phyloP scores from a whole-genome alignment of 2,113 vertebrate genomes.

The Petrocephalus microphthalmus region DNA sequence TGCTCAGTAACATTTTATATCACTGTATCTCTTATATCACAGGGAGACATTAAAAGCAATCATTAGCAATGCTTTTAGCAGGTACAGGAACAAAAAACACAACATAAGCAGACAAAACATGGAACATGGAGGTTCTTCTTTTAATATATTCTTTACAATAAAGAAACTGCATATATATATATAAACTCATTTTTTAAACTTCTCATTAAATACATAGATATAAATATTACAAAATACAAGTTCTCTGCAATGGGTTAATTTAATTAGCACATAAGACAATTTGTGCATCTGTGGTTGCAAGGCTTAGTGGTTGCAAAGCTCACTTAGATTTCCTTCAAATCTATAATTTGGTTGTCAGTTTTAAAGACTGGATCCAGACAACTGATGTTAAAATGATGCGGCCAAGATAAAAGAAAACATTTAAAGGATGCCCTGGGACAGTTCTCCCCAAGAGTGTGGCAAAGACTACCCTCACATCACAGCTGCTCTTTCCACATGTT shows the following conservation, averaged over 20 bases:
- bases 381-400: neutral
- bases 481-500: neutral
- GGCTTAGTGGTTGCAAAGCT: conserved; percentile 15
- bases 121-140: neutral
- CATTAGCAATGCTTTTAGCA: conserved; percentile 25
- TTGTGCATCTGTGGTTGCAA: conserved; percentile 39
- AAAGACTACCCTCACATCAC: neutral
- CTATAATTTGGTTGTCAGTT: conserved; percentile 22
- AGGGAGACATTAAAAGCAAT: conserved; percentile 27
- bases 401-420: neutral
- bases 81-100: conserved; percentile 22
- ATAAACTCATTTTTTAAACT: conserved; percentile 43
- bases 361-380: conserved; percentile 3
- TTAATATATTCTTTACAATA: conserved; percentile 60
- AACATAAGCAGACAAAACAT: conserved; percentile 12
- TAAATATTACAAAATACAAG: conserved; percentile 65
- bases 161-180: conserved; percentile 53
- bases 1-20: neutral
- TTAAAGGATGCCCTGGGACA: neutral
- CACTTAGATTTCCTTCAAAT: conserved; percentile 41
- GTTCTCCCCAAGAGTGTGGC: neutral
- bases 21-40: neutral
- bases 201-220: conserved; percentile 57
- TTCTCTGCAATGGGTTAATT: conserved; percentile 35
- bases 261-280: conserved; percentile 40